Conservation (phyloP, 2,888 invertebrate species). For the Odontocolon sp. region DNA sequence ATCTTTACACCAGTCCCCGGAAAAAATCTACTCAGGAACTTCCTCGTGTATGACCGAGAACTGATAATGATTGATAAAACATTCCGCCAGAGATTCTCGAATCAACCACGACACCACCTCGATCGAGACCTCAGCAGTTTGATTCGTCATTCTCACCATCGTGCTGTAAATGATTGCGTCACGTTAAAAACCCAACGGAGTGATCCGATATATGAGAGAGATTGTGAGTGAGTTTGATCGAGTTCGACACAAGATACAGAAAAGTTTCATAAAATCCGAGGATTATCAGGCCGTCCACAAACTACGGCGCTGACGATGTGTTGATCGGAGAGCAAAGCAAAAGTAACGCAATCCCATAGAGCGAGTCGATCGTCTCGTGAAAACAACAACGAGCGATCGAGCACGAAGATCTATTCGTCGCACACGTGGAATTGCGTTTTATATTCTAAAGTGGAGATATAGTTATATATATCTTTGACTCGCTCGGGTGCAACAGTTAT, state of each 20-base stretch:
- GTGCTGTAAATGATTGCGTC: too few relatives aligned
- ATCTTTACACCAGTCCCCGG: not conserved
- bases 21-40: not conserved
- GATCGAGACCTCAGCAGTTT: too few relatives aligned
- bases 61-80: not conserved
- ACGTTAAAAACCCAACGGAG: not conserved
- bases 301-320: not conserved
- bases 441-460: conserved; percentile 5
- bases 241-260: not conserved
- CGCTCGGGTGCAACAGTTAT: conserved; percentile 27
- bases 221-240: too few relatives aligned
- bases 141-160: too few relatives aligned
- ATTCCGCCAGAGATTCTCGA: not conserved
- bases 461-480: not conserved
- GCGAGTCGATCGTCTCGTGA: not conserved
- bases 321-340: not conserved
- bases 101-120: too few relatives aligned
- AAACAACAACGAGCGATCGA: not conserved
- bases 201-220: not conserved
- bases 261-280: not conserved
- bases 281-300: not conserved
- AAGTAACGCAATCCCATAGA: not conserved
- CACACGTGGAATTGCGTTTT: conserved; percentile 17
- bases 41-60: not conserved
- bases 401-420: not conserved